phyloP scores from a whole-genome alignment of 1,140 invertebrate genomes.

The Pectinophora gossypiella region DNA sequence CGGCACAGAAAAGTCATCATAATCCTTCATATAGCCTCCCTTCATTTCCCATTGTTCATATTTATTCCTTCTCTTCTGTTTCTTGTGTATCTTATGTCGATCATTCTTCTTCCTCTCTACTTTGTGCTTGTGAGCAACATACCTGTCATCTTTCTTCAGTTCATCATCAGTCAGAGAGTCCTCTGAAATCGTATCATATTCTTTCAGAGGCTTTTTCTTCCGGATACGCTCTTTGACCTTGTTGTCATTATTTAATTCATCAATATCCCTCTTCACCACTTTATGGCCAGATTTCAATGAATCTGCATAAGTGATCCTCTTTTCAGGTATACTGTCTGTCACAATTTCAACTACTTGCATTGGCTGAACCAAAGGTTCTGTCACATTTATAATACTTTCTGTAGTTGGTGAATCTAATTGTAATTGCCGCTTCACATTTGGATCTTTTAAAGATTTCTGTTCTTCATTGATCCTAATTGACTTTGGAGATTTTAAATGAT shows the following conservation, averaged over 20 bases:
- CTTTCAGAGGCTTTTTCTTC: slow-evolving; percentile 28
- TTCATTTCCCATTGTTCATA: slow-evolving; percentile 64
- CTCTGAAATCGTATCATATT: slow-evolving; percentile 17
- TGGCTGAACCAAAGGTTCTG: background rate
- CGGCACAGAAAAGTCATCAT: slow-evolving; percentile 40
- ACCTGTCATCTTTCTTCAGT: slow-evolving; percentile 56
- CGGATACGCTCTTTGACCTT: slow-evolving; percentile 19
- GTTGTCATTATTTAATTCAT: slow-evolving; percentile 13
- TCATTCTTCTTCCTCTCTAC: slow-evolving; percentile 48
- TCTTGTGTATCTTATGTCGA: slow-evolving; percentile 48
- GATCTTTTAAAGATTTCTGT: background rate
- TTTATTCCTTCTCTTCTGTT: slow-evolving; percentile 54
- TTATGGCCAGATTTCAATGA: slow-evolving; percentile 37
- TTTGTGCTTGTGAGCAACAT: slow-evolving; percentile 37
- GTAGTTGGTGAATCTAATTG: background rate
- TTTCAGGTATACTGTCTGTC: slow-evolving; percentile 10
- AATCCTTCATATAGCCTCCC: slow-evolving; percentile 51
- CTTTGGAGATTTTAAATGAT: slow-evolving; percentile 10
- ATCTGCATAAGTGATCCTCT: slow-evolving; percentile 46
- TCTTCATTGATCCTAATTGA: slow-evolving; percentile 1
- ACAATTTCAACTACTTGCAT: background rate
- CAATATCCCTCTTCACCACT: slow-evolving; percentile 15
- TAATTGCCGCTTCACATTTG: background rate
- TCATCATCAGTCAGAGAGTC: slow-evolving; percentile 39
- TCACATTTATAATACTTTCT: slow-evolving; percentile 4